Base-by-base conservation (phyloP, 2,113 vertebrate genomes). In the Albula glossodonta region DNA sequence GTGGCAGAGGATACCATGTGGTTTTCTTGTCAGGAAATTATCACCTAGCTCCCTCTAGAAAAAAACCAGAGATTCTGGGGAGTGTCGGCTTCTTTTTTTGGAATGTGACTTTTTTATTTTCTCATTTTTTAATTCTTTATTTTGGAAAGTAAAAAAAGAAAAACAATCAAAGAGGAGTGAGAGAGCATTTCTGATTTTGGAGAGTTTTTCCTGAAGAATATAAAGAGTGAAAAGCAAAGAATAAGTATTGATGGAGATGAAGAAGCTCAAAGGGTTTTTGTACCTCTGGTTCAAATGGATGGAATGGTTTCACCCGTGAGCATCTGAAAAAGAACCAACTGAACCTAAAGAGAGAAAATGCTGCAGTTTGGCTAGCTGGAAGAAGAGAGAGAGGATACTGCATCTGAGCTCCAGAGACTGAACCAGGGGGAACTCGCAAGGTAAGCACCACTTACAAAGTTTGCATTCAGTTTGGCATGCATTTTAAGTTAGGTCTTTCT, bases 291-390 rank as follows among this genome's bases (percentile, higher is more conserved):
- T 90, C 85, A 91, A 90, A 88, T 92, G 90, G 88, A 92, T 90
- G 91, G 91, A 89, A 88, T 90, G 91, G 86, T 87, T 91, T 88
- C 92, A 87, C 89, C 88, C 91, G 48, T 91, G 90, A 87, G 86
- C 85, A 87, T 90, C 87, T 92, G 88, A 87, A 83, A 85, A 83
- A 86, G 85, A 91, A 78, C 90, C 89, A 52, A 81, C 88, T 80
- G 82, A 85, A 49, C 60, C 12, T 13, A 60, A 57, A 82, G 60
- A 25, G 81, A 77, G 88, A 93, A 91, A 88, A 95, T 94, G 94
- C 90, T 89, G 92, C 92, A 92, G 92, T 93, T 93, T 90, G 93
- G 92, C 90, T 93, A 89, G 93, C 78, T 53, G 86, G 87, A 87
- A 91, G 82, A 87, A 84, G 9, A 80, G 91, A 89, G 88, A 91